Conservation (phyloP, 2,888 invertebrate genomes). For the Sinopyrophorus schimmeli region DNA sequence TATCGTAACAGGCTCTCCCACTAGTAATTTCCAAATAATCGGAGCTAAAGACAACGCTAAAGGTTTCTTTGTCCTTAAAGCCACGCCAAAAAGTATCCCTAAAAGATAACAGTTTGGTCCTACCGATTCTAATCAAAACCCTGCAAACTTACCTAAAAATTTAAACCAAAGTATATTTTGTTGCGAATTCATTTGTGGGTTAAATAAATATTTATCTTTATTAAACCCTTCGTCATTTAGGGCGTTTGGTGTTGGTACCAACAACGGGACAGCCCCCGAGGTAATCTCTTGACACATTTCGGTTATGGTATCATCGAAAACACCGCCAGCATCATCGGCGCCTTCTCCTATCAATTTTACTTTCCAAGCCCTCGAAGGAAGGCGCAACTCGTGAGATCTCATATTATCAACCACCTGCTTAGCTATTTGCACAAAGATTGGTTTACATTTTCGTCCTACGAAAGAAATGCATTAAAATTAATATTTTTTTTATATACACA, state of each 20-base stretch:
- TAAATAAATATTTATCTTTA: slow-evolving; percentile 63
- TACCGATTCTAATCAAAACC: neutral
- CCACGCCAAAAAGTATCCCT: slow-evolving; percentile 66
- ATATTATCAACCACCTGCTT: slow-evolving; percentile 63
- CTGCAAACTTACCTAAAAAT: slow-evolving; percentile 63
- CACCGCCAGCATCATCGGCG: slow-evolving; percentile 71
- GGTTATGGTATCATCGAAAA: slow-evolving; percentile 70
- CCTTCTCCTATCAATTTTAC: slow-evolving; percentile 68
- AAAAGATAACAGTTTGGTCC: too few species aligned
- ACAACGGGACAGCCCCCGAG: slow-evolving; percentile 60
- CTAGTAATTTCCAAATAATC: slow-evolving; percentile 65
- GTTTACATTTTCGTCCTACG: slow-evolving; percentile 58
- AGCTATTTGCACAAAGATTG: slow-evolving; percentile 66
- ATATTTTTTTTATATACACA: too few species aligned
- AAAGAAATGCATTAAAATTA: neutral
- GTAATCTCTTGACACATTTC: slow-evolving; percentile 69
- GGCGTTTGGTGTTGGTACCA: slow-evolving; percentile 66
- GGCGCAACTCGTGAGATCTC: slow-evolving; percentile 60
- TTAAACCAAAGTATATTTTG: slow-evolving; percentile 63
- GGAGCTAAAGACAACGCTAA: slow-evolving; percentile 66
- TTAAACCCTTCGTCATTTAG: slow-evolving; percentile 65
- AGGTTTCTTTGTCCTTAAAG: slow-evolving; percentile 68
- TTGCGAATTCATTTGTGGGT: slow-evolving; percentile 60
- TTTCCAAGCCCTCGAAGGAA: slow-evolving; percentile 69
- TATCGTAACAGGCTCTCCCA: slow-evolving; percentile 61